phyloP scores from a whole-genome alignment of 37 sponge, comb jelly and placozoan species.

The Aphrocallistes beatrix region DNA sequence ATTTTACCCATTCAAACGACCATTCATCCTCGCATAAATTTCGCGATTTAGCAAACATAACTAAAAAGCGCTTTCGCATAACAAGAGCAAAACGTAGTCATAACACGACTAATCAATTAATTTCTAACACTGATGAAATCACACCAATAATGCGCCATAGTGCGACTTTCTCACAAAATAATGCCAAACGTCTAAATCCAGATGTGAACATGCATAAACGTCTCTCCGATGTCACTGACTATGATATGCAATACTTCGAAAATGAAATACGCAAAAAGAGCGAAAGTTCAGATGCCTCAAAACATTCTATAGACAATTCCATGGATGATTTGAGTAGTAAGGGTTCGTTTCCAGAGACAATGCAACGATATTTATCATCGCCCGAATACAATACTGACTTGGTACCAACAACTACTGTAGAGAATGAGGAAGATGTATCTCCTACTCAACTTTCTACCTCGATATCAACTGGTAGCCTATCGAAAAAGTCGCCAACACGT shows the following conservation, averaged over 20 bases:
- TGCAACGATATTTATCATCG: too few relatives aligned
- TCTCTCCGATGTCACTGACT: not conserved
- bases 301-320: not conserved
- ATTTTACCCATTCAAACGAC: not conserved
- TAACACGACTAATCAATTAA: not conserved
- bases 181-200: not conserved
- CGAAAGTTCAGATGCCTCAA: not conserved
- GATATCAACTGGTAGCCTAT: too few relatives aligned
- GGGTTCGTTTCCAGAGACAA: too few relatives aligned
- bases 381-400: too few relatives aligned
- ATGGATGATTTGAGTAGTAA: too few relatives aligned
- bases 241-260: not conserved
- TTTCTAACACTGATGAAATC: not conserved
- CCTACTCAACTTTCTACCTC: too few relatives aligned
- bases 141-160: not conserved
- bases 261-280: not conserved
- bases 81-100: not conserved
- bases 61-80: not conserved
- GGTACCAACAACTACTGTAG: too few relatives aligned
- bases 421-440: too few relatives aligned
- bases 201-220: too few relatives aligned
- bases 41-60: not conserved
- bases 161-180: not conserved
- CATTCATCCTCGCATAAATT: too few relatives aligned
- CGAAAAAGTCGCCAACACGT: not conserved